Evolutionary conservation across 2,888 invertebrate species (phyloP).

Genomic region (Pachydiplax longipennis): DNA sequence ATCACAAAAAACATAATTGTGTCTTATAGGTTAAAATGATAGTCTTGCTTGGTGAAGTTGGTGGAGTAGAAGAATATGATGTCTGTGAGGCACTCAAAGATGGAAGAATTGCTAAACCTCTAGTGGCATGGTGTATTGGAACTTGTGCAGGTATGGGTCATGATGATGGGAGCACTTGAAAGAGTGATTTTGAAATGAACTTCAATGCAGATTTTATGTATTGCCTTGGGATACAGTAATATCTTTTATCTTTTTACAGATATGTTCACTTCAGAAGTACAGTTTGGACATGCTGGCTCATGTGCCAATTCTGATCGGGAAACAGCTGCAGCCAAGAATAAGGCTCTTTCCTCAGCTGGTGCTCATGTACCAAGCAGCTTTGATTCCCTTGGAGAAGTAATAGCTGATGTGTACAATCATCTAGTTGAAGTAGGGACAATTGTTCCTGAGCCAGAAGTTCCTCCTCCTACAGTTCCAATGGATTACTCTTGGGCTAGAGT

Average conservation of each 20-base stretch:
- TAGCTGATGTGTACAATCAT: constrained; percentile 75
- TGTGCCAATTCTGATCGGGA: constrained; percentile 94
- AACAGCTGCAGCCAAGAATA: constrained; percentile 93
- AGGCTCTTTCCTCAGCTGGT: constrained; percentile 80
- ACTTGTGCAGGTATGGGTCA: constrained; percentile 72
- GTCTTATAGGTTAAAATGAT: constrained; percentile 84
- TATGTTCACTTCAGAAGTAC: constrained; percentile 89
- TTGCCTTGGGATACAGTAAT: neutral
- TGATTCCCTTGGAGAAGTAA: constrained; percentile 85
- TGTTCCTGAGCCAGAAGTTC: constrained; percentile 87
- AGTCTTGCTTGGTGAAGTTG: constrained; percentile 96
- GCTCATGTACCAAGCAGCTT: constrained; percentile 93
- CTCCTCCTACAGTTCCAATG: constrained; percentile 99
- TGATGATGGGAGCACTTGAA: neutral
- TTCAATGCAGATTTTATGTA: neutral
- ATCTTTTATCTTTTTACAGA: constrained; percentile 58
- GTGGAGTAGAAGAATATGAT: constrained; percentile 97
- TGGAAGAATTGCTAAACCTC: constrained; percentile 85
- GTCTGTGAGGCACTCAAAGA: constrained; percentile 87
- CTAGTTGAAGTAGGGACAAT: constrained; percentile 85
- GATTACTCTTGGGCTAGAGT: constrained; percentile 97
- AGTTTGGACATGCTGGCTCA: constrained; percentile 99
- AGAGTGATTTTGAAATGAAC: neutral
- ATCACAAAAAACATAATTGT: neutral
- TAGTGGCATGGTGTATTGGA: constrained; percentile 99